phyloP scores from a whole-genome alignment of 2,888 invertebrate species.

The Boloria euphrosyne region DNA sequence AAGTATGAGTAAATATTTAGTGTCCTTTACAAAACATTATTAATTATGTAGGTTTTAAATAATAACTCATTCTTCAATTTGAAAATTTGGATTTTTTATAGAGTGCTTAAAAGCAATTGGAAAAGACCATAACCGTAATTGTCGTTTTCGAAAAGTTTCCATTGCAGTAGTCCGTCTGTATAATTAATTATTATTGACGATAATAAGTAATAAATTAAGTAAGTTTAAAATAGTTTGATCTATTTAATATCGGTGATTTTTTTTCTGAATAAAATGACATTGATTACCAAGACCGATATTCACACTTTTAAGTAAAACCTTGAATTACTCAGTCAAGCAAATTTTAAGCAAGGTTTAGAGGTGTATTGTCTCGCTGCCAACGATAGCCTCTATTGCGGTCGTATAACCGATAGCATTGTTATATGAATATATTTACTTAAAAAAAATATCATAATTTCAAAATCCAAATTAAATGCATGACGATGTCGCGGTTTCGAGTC shows the following conservation, averaged over 20 bases:
- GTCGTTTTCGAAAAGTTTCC: too few relatives aligned
- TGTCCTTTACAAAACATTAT: too few relatives aligned
- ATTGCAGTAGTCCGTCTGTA: too few relatives aligned
- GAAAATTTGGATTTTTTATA: too few relatives aligned
- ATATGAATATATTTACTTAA: slow-evolving; percentile 21
- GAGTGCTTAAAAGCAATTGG: too few relatives aligned
- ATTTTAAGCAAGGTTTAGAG: slow-evolving; percentile 29
- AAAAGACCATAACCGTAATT: too few relatives aligned
- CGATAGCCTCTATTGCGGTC: slow-evolving; percentile 41
- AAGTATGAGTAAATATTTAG: too few relatives aligned
- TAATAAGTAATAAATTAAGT: too few relatives aligned
- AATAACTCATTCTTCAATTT: too few relatives aligned
- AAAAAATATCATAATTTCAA: slow-evolving; percentile 20
- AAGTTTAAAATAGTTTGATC: neutral
- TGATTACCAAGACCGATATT: slow-evolving; percentile 17
- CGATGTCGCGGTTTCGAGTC: too few relatives aligned
- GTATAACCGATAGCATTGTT: slow-evolving; percentile 57
- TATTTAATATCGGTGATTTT: neutral
- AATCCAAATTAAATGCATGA: slow-evolving; percentile 12
- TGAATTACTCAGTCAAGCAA: slow-evolving; percentile 28
- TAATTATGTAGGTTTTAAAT: too few relatives aligned
- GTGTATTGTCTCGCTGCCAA: slow-evolving; percentile 48
- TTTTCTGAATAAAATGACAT: slow-evolving; percentile 17
- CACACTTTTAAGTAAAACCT: slow-evolving; percentile 26
- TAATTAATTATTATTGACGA: too few relatives aligned